These are phyloP conservation scores for Anas bahamensis DNA, from an alignment of 2,797 vertebrate genomes.

Conservation along the genomic window DNA sequence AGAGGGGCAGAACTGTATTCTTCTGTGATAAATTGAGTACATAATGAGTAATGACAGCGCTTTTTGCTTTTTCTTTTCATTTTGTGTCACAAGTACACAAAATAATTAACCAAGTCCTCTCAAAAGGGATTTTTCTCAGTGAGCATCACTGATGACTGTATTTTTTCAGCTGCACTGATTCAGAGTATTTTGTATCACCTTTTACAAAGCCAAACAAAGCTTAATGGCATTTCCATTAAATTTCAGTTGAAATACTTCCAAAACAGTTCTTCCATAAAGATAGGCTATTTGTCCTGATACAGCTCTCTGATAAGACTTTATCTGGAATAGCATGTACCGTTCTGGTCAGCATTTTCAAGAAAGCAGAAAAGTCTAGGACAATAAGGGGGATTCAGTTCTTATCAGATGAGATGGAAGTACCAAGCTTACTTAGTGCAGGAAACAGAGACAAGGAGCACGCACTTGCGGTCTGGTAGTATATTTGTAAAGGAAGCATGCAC, in stretches of 20 bases:
- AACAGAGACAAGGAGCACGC: not conserved
- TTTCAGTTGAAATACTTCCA: constrained; percentile 70
- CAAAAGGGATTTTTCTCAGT: constrained; percentile 1
- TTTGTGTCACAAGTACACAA: constrained; percentile 55
- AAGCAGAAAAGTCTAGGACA: constrained; percentile 22
- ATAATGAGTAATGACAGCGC: constrained; percentile 55
- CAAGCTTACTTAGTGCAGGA: not conserved
- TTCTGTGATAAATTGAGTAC: constrained; percentile 49
- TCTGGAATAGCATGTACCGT: constrained; percentile 64
- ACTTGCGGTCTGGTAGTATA: not conserved
- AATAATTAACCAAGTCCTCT: constrained; percentile 59
- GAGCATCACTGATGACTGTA: constrained; percentile 41
- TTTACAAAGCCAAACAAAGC: constrained; percentile 70
- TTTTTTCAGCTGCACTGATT: constrained; percentile 64
- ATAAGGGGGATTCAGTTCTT: constrained; percentile 19
- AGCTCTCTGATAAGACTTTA: constrained; percentile 63
- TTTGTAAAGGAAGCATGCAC: not conserved
- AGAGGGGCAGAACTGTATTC: constrained; percentile 11
- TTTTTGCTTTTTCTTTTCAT: constrained; percentile 61
- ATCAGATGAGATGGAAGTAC: not conserved
- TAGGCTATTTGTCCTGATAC: constrained; percentile 70
- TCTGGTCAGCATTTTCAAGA: constrained; percentile 66
- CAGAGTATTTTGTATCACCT: constrained; percentile 66
- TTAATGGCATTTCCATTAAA: constrained; percentile 71
- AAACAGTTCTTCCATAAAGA: constrained; percentile 67